Evolutionary conservation across 1,140 invertebrate species (phyloP).

Genomic region (Neodiprion virginianus): DNA sequence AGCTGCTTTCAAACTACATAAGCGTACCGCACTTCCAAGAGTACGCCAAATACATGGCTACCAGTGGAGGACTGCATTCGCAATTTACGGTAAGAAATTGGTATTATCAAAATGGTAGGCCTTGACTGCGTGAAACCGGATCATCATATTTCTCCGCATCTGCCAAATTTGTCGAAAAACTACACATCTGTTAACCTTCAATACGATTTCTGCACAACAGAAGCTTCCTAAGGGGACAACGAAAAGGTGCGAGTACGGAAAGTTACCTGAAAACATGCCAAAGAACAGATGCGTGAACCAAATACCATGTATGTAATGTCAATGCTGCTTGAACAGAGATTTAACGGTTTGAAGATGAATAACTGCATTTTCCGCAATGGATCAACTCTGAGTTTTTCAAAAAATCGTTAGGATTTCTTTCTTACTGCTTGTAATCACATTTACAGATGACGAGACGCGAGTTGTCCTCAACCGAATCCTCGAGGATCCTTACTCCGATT

Average conservation of each 20-base stretch:
- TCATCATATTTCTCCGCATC: too few relatives aligned
- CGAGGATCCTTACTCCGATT: conserved; percentile 74
- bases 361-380: too few relatives aligned
- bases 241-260: conserved; percentile 62
- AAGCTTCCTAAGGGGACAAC: conserved; percentile 37
- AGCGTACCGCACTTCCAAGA: conserved; percentile 40
- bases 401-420: too few relatives aligned
- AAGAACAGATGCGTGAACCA: conserved; percentile 63
- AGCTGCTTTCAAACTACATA: conserved; percentile 5
- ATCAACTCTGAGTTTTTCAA: too few relatives aligned
- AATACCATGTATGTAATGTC: neutral
- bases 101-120: too few relatives aligned
- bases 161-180: too few relatives aligned
- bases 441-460: conserved; percentile 72
- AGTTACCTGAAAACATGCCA: conserved; percentile 61
- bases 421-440: neutral
- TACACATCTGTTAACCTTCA: too few relatives aligned
- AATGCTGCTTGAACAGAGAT: too few relatives aligned
- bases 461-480: conserved; percentile 70
- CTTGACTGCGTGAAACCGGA: too few relatives aligned
- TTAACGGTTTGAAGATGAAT: too few relatives aligned
- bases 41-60: conserved; percentile 37
- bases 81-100: conserved; percentile 37
- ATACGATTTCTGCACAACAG: too few relatives aligned
- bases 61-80: conserved; percentile 31